A percentile compares a stretch with the other conserved stretches of the same genome.
These are phyloP conservation scores for Geopemphigus sp. DNA, from an alignment of 1,140 invertebrate genomes.

Conservation along the genomic window DNA sequence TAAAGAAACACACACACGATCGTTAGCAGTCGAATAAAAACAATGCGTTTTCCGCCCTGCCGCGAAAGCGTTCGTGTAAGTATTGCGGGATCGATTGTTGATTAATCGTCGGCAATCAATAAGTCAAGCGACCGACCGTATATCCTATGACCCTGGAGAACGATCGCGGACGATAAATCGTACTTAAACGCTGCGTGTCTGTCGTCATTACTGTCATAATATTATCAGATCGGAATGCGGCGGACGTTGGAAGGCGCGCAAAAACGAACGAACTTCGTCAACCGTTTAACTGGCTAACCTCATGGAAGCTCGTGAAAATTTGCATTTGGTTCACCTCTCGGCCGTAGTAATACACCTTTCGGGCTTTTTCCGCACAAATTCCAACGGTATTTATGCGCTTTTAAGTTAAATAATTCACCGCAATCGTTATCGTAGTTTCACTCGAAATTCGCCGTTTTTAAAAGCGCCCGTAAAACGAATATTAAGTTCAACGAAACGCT, in stretches of 20 bases:
- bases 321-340: too few relatives aligned
- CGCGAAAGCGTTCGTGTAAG: too few relatives aligned
- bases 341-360: neutral
- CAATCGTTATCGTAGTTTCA: neutral
- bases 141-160: conserved; percentile 26
- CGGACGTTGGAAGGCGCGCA: too few relatives aligned
- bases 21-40: too few relatives aligned
- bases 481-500: neutral
- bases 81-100: too few relatives aligned
- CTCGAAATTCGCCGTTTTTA: neutral
- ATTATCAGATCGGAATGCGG: conserved; percentile 12
- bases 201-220: conserved; percentile 34
- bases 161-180: conserved; percentile 22
- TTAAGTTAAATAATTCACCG: neutral
- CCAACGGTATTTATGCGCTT: neutral
- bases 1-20: too few relatives aligned
- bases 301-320: too few relatives aligned
- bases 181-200: conserved; percentile 25
- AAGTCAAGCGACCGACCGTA: too few relatives aligned
- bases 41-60: too few relatives aligned
- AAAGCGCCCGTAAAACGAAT: neutral
- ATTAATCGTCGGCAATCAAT: too few relatives aligned
- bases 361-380: neutral
- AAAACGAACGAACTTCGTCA: conserved; percentile 20
- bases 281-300: conserved; percentile 16